phyloP scores from a whole-genome alignment of 1,140 invertebrate species.

The Drosophila aff. region DNA sequence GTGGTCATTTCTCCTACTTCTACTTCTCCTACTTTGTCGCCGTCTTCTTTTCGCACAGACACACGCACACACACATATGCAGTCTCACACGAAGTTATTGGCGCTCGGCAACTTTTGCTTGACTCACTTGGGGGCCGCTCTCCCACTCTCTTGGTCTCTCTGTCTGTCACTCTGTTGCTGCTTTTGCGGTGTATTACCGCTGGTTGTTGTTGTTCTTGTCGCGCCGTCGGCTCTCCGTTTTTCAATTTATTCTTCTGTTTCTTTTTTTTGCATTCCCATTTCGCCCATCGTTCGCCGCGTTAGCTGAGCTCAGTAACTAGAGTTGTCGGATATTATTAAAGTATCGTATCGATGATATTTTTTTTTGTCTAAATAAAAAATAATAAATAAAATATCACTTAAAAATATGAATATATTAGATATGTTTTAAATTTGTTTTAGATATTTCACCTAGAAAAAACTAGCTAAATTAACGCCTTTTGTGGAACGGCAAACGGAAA shows the following conservation, averaged over 20 bases:
- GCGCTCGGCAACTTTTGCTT: constrained; percentile 28
- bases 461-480: too few species aligned
- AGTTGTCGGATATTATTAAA: too few species aligned
- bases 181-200: constrained; percentile 19
- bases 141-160: constrained; percentile 25
- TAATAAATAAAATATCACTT: too few species aligned
- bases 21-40: constrained; percentile 23
- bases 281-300: constrained; percentile 30
- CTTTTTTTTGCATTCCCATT: constrained; percentile 37
- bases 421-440: too few species aligned
- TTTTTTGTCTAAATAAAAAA: too few species aligned
- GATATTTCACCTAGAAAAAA: too few species aligned
- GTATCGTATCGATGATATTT: too few species aligned
- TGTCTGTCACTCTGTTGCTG: constrained; percentile 16
- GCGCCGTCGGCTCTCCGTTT: constrained; percentile 21
- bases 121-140: constrained; percentile 26
- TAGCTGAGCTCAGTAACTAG: too few species aligned
- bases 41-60: constrained; percentile 35
- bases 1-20: constrained; percentile 36
- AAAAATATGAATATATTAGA: too few species aligned
- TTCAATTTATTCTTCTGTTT: constrained; percentile 13
- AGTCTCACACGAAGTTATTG: constrained; percentile 32
- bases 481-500: too few species aligned
- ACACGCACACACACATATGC: constrained; percentile 5
- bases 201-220: constrained; percentile 13